Evolutionary conservation across 2,888 invertebrate species (phyloP).

Genomic region (Odontocolon sp.): DNA sequence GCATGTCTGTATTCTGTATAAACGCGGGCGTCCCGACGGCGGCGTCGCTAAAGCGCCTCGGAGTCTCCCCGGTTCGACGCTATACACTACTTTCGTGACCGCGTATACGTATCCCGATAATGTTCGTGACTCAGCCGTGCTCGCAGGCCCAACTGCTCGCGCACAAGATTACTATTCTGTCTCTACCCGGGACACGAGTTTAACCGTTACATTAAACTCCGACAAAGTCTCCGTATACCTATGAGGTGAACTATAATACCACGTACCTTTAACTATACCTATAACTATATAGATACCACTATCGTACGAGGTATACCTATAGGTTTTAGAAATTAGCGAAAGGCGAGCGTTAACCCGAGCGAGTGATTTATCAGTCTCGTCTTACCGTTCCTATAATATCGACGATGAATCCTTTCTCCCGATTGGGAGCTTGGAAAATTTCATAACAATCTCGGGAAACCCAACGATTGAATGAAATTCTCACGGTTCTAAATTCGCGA

Average conservation of each 20-base stretch:
- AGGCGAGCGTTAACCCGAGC: conserved; percentile 15
- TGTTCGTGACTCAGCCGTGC: conserved; percentile 62
- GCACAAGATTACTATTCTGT: conserved; percentile 60
- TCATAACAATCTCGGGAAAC: neutral
- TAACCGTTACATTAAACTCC: conserved; percentile 74
- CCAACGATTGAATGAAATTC: neutral
- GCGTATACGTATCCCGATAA: conserved; percentile 54
- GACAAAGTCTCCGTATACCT: conserved; percentile 50
- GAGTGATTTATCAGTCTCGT: conserved; percentile 21
- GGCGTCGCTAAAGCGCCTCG: conserved; percentile 44
- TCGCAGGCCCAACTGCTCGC: conserved; percentile 22
- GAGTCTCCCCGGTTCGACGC: conserved; percentile 47
- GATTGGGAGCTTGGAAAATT: neutral
- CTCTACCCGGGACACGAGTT: conserved; percentile 72
- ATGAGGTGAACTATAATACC: conserved; percentile 4
- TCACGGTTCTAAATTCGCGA: neutral
- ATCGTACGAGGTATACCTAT: neutral
- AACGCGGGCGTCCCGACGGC: conserved; percentile 50
- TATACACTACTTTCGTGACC: conserved; percentile 58
- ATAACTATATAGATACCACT: neutral
- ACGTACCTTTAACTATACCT: neutral
- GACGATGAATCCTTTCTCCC: neutral
- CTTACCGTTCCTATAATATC: conserved; percentile 20
- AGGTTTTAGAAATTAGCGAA: conserved; percentile 23
- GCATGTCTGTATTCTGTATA: conserved; percentile 2